phyloP scores from a whole-genome alignment of 2,888 invertebrate genomes.

The Mactromeris polynyma region DNA sequence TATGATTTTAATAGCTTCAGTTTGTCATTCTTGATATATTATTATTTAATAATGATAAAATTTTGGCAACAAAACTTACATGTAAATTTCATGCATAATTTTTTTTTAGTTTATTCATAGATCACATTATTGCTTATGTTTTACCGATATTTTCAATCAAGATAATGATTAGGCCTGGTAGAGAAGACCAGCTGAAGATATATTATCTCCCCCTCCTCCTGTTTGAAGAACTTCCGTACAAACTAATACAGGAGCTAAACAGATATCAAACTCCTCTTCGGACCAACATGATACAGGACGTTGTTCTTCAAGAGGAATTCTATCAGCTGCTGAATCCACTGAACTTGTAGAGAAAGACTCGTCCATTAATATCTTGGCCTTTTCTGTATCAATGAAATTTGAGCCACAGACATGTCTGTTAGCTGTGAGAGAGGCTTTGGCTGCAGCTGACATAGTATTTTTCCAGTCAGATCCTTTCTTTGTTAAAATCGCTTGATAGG shows the following conservation, averaged over 20 bases:
- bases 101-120: neutral
- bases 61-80: neutral
- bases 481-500: slow-evolving; percentile 94
- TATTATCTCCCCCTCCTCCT: slow-evolving; percentile 95
- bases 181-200: slow-evolving; percentile 94
- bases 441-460: slow-evolving; percentile 92
- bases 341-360: slow-evolving; percentile 93
- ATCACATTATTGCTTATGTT: slow-evolving; percentile 2
- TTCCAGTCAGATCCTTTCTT: slow-evolving; percentile 91
- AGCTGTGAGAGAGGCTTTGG: slow-evolving; percentile 94
- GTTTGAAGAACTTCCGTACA: slow-evolving; percentile 94
- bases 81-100: neutral
- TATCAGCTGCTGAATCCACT: slow-evolving; percentile 87
- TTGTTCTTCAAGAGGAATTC: slow-evolving; percentile 91
- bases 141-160: neutral
- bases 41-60: neutral
- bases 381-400: slow-evolving; percentile 88
- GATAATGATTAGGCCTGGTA: slow-evolving; percentile 59
- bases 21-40: neutral
- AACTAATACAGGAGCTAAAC: slow-evolving; percentile 94
- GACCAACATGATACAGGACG: slow-evolving; percentile 95
- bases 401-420: slow-evolving; percentile 94
- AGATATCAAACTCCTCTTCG: slow-evolving; percentile 91
- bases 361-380: slow-evolving; percentile 91
- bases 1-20: neutral